phyloP scores from a whole-genome alignment of 2,113 vertebrate species.

The Urocitellus parryii region DNA sequence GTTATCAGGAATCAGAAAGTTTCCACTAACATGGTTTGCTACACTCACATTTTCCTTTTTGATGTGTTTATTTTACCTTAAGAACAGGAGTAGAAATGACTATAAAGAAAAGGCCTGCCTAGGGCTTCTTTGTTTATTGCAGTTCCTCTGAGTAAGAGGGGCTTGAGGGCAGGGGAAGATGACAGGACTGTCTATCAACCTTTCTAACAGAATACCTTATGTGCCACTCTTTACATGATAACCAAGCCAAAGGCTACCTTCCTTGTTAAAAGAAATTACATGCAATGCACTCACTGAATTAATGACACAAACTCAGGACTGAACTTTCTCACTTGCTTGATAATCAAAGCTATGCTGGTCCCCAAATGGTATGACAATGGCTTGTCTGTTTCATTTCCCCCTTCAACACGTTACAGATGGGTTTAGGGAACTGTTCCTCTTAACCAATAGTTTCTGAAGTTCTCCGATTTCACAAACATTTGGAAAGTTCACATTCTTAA shows the following conservation, averaged over 20 bases:
- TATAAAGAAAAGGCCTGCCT: background rate
- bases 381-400: background rate
- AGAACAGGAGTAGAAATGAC: background rate
- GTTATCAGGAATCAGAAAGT: background rate
- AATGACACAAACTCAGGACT: background rate
- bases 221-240: background rate
- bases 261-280: background rate
- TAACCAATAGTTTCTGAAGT: background rate
- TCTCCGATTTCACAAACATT: background rate
- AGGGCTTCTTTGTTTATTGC: background rate
- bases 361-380: background rate
- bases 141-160: too few species aligned
- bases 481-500: background rate
- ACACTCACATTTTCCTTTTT: background rate
- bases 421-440: background rate
- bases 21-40: background rate
- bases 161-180: background rate
- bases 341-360: background rate
- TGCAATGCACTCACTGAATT: background rate
- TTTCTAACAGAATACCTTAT: background rate
- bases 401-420: background rate
- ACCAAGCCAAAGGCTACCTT: background rate
- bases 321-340: background rate
- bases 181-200: background rate
- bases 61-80: background rate